Conservation (phyloP, 2,113 vertebrate species). For the Gasterosteus nipponicus region DNA sequence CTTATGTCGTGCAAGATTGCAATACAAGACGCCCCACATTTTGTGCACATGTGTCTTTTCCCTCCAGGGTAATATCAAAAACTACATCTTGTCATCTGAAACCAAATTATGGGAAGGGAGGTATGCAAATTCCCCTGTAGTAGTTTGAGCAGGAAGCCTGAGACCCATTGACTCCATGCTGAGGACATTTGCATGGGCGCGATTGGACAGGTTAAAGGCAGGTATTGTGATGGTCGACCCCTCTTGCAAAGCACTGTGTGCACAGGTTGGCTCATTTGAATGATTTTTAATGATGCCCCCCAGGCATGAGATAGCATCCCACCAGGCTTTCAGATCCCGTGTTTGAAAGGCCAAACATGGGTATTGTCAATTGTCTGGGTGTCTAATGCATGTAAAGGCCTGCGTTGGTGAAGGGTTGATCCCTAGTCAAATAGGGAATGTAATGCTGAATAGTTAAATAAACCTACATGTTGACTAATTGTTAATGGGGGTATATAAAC, state of each 20-base stretch:
- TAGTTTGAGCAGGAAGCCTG: slow-evolving; percentile 60
- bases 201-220: slow-evolving; percentile 75
- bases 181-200: slow-evolving; percentile 75
- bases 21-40: neutral
- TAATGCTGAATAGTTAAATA: slow-evolving; percentile 28
- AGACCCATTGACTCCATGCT: slow-evolving; percentile 64
- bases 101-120: slow-evolving; percentile 71
- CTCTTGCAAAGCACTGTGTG: slow-evolving; percentile 78
- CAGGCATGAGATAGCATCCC: slow-evolving; percentile 49
- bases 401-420: slow-evolving; percentile 6
- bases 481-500: slow-evolving; percentile 1
- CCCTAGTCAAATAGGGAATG: slow-evolving; percentile 39
- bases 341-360: slow-evolving; percentile 24
- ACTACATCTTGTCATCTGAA: slow-evolving; percentile 72
- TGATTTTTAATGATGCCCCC: slow-evolving; percentile 71
- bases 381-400: slow-evolving; percentile 12
- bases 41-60: slow-evolving; percentile 37
- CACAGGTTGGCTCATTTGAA: slow-evolving; percentile 78
- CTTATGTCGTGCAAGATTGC: slow-evolving; percentile 7
- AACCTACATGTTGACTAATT: slow-evolving; percentile 9
- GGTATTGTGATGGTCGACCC: slow-evolving; percentile 66
- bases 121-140: slow-evolving; percentile 72
- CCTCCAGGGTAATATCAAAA: slow-evolving; percentile 70
- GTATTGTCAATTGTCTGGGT: slow-evolving; percentile 35
- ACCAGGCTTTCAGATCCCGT: slow-evolving; percentile 51